A percentile compares a stretch with the other conserved stretches of the same genome.
Evolutionary conservation across 1,140 invertebrate species (phyloP).

Genomic region (Zaprionus inermis): DNA sequence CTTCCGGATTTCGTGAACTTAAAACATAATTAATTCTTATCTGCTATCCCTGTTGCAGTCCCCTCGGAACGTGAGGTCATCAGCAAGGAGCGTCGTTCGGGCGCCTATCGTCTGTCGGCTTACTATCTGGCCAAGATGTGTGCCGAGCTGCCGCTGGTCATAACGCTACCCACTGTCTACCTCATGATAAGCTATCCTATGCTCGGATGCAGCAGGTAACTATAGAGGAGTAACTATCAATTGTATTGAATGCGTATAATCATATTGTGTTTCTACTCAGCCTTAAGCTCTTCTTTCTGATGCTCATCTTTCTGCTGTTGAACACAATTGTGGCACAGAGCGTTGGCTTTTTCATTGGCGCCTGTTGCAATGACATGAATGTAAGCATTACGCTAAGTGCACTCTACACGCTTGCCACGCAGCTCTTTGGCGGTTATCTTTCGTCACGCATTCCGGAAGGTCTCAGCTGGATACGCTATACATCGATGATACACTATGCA

Average conservation of each 20-base stretch:
- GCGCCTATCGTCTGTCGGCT: slow-evolving; percentile 92
- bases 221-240: neutral
- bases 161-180: slow-evolving; percentile 92
- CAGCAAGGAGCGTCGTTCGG: slow-evolving; percentile 92
- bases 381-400: slow-evolving; percentile 92
- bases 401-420: slow-evolving; percentile 91
- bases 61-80: slow-evolving; percentile 93
- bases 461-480: slow-evolving; percentile 92
- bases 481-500: slow-evolving; percentile 93
- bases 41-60: slow-evolving; percentile 85
- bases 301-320: slow-evolving; percentile 90
- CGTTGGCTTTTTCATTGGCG: slow-evolving; percentile 93
- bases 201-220: slow-evolving; percentile 85
- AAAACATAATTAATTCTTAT: neutral
- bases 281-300: slow-evolving; percentile 88
- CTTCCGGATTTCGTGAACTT: too few species aligned
- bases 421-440: slow-evolving; percentile 92
- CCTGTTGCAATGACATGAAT: slow-evolving; percentile 92
- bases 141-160: slow-evolving; percentile 91
- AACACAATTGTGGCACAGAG: slow-evolving; percentile 93
- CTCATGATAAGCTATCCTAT: slow-evolving; percentile 92
- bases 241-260: neutral
- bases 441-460: slow-evolving; percentile 91
- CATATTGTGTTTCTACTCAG: slow-evolving; percentile 79
- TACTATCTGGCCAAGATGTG: slow-evolving; percentile 95